These are phyloP conservation scores for Danaus melanippus DNA, from an alignment of 1,140 invertebrate species.

Conservation along the genomic window DNA sequence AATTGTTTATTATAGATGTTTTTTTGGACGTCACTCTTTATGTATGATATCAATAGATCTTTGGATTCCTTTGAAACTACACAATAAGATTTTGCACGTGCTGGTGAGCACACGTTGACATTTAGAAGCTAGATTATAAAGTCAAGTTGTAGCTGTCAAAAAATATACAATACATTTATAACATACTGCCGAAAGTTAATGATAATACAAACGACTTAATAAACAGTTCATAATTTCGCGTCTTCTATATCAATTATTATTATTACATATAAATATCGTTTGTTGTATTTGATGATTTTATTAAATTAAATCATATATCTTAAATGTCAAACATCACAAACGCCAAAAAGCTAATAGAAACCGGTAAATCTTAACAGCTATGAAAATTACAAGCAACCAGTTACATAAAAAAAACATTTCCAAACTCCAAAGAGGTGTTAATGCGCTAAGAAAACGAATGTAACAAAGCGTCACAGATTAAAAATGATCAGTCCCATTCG, in stretches of 20 bases:
- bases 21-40: slow-evolving; percentile 45
- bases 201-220: no score
- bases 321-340: no score
- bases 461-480: slow-evolving; percentile 27
- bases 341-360: not conserved
- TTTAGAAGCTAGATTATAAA: slow-evolving; percentile 5
- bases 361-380: not conserved
- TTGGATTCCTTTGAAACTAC: slow-evolving; percentile 34
- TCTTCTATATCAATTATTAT: no score
- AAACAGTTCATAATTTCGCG: no score
- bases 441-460: slow-evolving; percentile 19
- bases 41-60: slow-evolving; percentile 48
- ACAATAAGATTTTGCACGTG: slow-evolving; percentile 51
- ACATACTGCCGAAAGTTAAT: no score
- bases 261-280: no score
- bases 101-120: slow-evolving; percentile 55
- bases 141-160: no score
- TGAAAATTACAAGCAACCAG: not conserved
- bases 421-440: slow-evolving; percentile 15
- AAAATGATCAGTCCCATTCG: slow-evolving; percentile 26
- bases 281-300: no score
- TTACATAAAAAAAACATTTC: slow-evolving; percentile 4
- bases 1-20: slow-evolving; percentile 49
- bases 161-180: no score
- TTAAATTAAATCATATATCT: no score